Conservation (phyloP, 2,113 vertebrate genomes). For the Craseonycteris thonglongyai region DNA sequence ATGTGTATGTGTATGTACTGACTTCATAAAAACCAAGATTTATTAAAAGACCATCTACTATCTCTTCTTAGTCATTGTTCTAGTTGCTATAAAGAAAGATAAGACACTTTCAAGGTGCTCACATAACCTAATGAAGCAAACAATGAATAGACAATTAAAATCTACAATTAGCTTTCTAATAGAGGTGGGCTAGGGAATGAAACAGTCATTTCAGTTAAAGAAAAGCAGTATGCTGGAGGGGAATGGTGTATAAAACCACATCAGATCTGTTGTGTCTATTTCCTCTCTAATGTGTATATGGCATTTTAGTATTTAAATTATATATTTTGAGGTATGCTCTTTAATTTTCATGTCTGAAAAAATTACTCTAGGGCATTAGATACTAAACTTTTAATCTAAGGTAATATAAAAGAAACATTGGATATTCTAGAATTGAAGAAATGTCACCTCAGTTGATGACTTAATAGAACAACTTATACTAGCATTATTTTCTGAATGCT, state of each 20-base stretch:
- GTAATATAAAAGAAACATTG: background rate
- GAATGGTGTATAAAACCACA: background rate
- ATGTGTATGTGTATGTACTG: no score
- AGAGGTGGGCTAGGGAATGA: background rate
- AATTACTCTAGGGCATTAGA: background rate
- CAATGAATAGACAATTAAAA: background rate
- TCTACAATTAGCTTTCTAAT: background rate
- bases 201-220: background rate
- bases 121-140: background rate
- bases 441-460: background rate
- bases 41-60: background rate
- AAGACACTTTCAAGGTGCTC: background rate
- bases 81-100: background rate
- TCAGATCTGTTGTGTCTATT: background rate
- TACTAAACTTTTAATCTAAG: background rate
- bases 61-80: background rate
- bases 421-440: background rate
- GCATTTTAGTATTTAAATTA: background rate
- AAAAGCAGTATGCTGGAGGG: background rate
- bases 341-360: constrained; percentile 29
- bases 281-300: background rate
- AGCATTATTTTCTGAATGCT: background rate
- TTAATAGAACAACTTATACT: background rate
- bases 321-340: background rate
- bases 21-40: constrained; percentile 14